A percentile compares a stretch with the other conserved stretches of the same genome.
These are phyloP conservation scores for Nothocercus nigrocapillus DNA, from an alignment of 2,113 vertebrate genomes.

Conservation along the genomic window DNA sequence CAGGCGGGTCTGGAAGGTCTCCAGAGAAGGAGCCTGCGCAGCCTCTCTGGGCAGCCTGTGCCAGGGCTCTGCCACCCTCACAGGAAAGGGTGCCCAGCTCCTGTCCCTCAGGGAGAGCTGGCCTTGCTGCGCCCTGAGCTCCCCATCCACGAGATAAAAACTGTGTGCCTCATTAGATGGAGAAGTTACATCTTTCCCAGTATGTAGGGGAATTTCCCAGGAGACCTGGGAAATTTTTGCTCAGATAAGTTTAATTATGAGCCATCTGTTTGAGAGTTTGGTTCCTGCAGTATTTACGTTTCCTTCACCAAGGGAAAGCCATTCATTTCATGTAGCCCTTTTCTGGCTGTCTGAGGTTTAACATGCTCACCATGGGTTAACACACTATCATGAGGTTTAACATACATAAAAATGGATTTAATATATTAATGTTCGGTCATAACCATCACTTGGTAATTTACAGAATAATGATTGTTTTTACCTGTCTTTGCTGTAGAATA, in stretches of 20 bases:
- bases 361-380: background rate
- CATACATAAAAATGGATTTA: background rate
- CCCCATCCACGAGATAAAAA: background rate
- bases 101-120: background rate
- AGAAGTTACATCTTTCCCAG: background rate
- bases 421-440: background rate
- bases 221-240: background rate
- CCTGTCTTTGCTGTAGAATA: slow-evolving; percentile 89
- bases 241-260: background rate
- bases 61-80: no score
- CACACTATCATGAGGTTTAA: background rate
- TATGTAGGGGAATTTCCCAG: no score
- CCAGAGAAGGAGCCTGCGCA: no score
- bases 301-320: background rate
- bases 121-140: rapidly evolving
- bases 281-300: background rate
- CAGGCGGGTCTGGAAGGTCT: no score
- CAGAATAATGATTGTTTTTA: slow-evolving; percentile 58
- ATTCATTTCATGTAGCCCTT: background rate
- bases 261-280: background rate
- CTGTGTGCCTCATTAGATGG: background rate
- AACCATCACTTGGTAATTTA: background rate
- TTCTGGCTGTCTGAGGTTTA: background rate
- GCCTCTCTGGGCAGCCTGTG: no score
- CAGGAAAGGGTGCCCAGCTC: background rate